Percentiles rank a stretch among this genome's conserved stretches.
Conservation (phyloP, 2,888 invertebrate genomes). For the Herminia tarsipennalis region DNA sequence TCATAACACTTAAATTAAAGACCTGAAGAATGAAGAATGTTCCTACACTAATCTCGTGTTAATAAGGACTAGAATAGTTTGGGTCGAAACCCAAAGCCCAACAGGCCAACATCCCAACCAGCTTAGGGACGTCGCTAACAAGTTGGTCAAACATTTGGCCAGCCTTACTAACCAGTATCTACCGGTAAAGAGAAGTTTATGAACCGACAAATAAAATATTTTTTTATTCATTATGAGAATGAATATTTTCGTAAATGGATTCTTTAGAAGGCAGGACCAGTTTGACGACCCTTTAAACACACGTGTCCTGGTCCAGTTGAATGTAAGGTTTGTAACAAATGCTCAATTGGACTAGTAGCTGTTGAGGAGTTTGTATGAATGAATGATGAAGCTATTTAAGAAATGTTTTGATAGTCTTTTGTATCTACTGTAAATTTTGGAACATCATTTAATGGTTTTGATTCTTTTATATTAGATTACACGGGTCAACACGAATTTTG, state of each 20-base stretch:
- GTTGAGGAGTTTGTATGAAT: conserved; percentile 19
- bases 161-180: conserved; percentile 59
- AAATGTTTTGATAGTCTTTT: conserved; percentile 6
- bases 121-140: conserved; percentile 66
- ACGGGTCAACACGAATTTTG: too few relatives aligned
- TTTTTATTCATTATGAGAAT: conserved; percentile 46
- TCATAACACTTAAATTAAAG: background rate
- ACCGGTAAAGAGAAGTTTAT: conserved; percentile 47
- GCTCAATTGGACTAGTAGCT: conserved; percentile 8
- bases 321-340: conserved; percentile 29
- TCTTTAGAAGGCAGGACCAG: conserved; percentile 38
- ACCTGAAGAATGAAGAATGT: conserved; percentile 19
- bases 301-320: conserved; percentile 31
- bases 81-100: conserved; percentile 31
- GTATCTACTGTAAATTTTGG: conserved; percentile 1
- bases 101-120: conserved; percentile 55
- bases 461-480: background rate
- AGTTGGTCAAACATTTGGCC: conserved; percentile 67
- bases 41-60: conserved; percentile 44
- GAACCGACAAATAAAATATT: conserved; percentile 43
- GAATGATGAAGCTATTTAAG: conserved; percentile 21
- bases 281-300: conserved; percentile 33
- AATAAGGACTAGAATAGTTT: conserved; percentile 50
- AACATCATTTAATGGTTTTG: background rate
- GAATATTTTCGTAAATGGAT: conserved; percentile 44